Evolutionary conservation across 2,113 vertebrate species (phyloP).

Genomic region (Balaeniceps rex): DNA sequence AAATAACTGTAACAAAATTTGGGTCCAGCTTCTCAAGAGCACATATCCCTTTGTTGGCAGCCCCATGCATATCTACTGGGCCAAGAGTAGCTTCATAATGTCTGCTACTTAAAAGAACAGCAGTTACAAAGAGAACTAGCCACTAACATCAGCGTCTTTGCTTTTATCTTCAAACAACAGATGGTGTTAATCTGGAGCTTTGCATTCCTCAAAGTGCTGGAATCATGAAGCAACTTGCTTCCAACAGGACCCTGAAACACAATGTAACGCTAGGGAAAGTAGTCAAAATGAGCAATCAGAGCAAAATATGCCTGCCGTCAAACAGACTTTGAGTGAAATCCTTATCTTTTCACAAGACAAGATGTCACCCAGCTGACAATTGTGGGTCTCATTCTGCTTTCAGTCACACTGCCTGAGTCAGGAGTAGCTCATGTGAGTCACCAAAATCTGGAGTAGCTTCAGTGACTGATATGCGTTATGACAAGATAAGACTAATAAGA

Average conservation of each 20-base stretch:
- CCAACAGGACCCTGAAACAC: not conserved
- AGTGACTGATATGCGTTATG: not conserved
- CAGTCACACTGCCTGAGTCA: not conserved
- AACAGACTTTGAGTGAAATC: not conserved
- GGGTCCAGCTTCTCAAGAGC: not conserved
- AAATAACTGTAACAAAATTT: not conserved
- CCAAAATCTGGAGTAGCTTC: not conserved
- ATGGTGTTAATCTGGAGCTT: constrained; percentile 53
- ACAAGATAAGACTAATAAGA: not conserved
- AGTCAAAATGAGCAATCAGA: not conserved
- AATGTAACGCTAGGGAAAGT: not conserved
- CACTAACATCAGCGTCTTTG: not conserved
- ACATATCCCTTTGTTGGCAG: not conserved
- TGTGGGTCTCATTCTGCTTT: not conserved
- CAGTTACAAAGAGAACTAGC: constrained; percentile 10
- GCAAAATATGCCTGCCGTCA: not conserved
- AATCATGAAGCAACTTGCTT: constrained; percentile 30
- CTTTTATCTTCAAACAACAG: constrained; percentile 60
- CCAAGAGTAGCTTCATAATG: not conserved
- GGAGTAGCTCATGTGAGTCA: not conserved
- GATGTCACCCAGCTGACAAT: not conserved
- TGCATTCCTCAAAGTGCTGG: constrained; percentile 36
- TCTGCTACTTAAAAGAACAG: constrained; percentile 45
- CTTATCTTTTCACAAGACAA: not conserved
- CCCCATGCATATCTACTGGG: not conserved